Base-by-base conservation (phyloP, 1,140 invertebrate species). In the Drosophila paulistorum region DNA sequence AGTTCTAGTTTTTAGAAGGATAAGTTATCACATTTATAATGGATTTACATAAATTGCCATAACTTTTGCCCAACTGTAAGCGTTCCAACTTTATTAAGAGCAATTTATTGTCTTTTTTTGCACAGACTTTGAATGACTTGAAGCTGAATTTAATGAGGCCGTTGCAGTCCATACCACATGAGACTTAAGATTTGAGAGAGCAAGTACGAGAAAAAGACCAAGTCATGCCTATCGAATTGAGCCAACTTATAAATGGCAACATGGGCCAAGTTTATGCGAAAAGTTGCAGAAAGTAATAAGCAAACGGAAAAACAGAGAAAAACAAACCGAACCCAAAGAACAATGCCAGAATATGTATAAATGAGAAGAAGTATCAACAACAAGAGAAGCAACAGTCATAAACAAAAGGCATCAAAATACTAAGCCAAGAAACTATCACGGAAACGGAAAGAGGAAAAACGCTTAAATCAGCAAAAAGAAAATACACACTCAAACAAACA, bases 221-320 rank as follows among this genome's bases (percentile, higher is more conserved):
- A 45, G 57, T 57, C 58, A 65, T 59, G 57, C 59, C 68, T 48
- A 59, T 62, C 13, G 74, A 48, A 75, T 80, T 73, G 75, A 79
- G 75, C 67, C 76, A 83, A 77, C 79, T 82, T 37, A 76, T 77
- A 77, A 84, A 81, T 70, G 84, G 83, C 83, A 86, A 89, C 83
- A 89, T 79, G 83, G 79, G 68, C 68, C 71, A 77, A 80, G 74
- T 86, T 87, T 86, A 86, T 86, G 79, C 83, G 83, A 86, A 86
- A 86, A 86, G 62, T 86, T 86, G 65, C 59, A 26, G 37, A 83
- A 85, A 87, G 79, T 83, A 79, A 86, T 86, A 87, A 74, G 80
- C 77, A 75, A 73, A 83, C 69, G 64, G 45, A 64, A 37, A 33
- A 37, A 33, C 48, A 72, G 65, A 63, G 51, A 55, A 54, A 68